A percentile compares a stretch with the other conserved stretches of the same genome.
Conservation (phyloP, 2,888 invertebrate species). For the Tetheella fluctuosa region DNA sequence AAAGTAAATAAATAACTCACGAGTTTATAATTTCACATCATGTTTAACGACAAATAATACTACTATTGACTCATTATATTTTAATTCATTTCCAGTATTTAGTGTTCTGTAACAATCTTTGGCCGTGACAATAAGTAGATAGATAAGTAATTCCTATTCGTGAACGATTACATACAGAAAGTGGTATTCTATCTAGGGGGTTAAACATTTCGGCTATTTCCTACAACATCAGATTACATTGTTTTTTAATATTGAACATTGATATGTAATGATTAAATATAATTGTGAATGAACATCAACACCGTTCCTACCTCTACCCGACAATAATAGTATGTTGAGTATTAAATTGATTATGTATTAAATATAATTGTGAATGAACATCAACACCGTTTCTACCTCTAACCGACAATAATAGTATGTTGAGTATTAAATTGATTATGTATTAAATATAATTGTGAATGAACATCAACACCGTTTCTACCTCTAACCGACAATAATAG, state of each 20-base stretch:
- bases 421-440: constrained; percentile 8
- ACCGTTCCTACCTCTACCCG: constrained; percentile 11
- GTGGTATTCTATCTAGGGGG: background rate
- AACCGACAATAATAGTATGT: constrained; percentile 20
- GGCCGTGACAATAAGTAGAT: background rate
- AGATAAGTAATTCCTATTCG: background rate
- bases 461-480: constrained; percentile 5
- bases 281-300: constrained; percentile 30
- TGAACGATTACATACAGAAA: background rate
- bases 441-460: constrained; percentile 34
- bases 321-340: constrained; percentile 19
- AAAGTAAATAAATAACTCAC: no score
- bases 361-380: constrained; percentile 37
- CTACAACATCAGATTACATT: constrained; percentile 27
- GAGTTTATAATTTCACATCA: no score
- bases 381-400: constrained; percentile 12
- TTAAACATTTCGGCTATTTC: constrained; percentile 26
- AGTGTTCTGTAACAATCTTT: background rate
- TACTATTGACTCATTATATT: constrained; percentile 17
- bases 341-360: background rate
- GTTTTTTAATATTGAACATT: constrained; percentile 30
- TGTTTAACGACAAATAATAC: background rate
- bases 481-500: constrained; percentile 18
- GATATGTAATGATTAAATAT: constrained; percentile 27
- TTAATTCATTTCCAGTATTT: constrained; percentile 15